Conservation (phyloP, 2,113 vertebrate genomes). For the Rhizomys pruinosus region DNA sequence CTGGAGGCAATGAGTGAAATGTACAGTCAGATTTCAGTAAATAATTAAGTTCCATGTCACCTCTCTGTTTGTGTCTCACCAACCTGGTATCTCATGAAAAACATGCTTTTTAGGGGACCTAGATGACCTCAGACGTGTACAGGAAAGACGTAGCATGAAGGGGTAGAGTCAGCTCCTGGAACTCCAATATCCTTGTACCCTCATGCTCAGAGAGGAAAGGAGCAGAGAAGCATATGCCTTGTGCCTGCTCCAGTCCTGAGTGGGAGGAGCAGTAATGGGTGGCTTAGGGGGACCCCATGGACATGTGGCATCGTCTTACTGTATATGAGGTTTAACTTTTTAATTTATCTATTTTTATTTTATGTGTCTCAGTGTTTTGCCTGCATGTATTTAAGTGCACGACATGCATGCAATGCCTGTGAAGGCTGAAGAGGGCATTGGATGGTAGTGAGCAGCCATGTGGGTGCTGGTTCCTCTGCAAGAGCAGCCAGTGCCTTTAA, state of each 20-base stretch:
- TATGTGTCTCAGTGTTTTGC: too few species aligned
- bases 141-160: neutral
- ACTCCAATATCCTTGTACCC: neutral
- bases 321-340: neutral
- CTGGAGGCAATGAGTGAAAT: neutral
- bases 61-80: slow-evolving; percentile 72
- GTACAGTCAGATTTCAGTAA: slow-evolving; percentile 47
- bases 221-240: neutral
- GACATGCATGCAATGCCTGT: too few species aligned
- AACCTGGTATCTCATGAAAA: slow-evolving; percentile 64
- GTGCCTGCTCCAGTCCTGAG: neutral
- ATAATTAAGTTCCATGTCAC: slow-evolving; percentile 59
- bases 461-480: too few species aligned
- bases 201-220: neutral
- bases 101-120: slow-evolving; percentile 25
- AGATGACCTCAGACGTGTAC: neutral
- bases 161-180: neutral
- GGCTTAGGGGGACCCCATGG: neutral
- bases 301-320: neutral
- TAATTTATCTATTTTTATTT: too few species aligned
- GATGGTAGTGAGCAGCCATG: too few species aligned
- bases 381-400: too few species aligned
- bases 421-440: too few species aligned
- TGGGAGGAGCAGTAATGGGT: neutral
- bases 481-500: too few species aligned